Evolutionary conservation across 2,797 vertebrate species (phyloP).

Genomic region (Iguana delicatissima): DNA sequence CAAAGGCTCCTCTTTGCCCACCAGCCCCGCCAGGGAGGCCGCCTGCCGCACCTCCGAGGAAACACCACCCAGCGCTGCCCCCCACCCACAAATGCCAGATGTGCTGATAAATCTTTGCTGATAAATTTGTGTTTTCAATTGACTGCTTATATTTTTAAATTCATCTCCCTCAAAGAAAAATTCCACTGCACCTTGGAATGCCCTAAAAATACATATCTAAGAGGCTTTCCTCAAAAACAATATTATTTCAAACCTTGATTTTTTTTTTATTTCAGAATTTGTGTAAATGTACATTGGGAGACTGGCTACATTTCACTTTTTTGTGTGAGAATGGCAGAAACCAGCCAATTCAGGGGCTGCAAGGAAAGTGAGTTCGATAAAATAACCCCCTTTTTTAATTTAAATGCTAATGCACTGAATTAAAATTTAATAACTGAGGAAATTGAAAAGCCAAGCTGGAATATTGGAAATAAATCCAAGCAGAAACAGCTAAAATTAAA

Average conservation of each 20-base stretch:
- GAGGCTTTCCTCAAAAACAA: constrained; percentile 78
- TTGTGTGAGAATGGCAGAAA: constrained; percentile 79
- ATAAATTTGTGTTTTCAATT: not conserved
- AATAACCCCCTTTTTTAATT: constrained; percentile 98
- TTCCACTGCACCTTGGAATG: not conserved
- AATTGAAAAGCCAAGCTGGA: constrained; percentile 99
- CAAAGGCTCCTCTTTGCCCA: no score
- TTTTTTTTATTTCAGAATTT: constrained; percentile 82
- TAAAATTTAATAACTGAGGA: constrained; percentile 99
- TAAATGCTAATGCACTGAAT: constrained; percentile 99
- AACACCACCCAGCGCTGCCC: no score
- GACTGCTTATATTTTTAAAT: not conserved
- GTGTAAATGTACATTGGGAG: constrained; percentile 83
- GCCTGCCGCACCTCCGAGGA: no score
- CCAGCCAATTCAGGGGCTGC: constrained; percentile 81
- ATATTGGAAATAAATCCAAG: constrained; percentile 99
- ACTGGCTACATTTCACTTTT: constrained; percentile 77
- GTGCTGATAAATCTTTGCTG: not conserved
- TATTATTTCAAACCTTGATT: constrained; percentile 83
- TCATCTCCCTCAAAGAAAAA: not conserved
- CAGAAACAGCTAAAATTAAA: constrained; percentile 99
- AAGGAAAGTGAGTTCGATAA: constrained; percentile 90
- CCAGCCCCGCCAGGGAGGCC: no score
- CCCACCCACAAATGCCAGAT: no score
- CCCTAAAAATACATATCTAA: constrained; percentile 43